These are phyloP conservation scores for Leucophora obtusa DNA, from an alignment of 2,888 invertebrate species.

Conservation along the genomic window DNA sequence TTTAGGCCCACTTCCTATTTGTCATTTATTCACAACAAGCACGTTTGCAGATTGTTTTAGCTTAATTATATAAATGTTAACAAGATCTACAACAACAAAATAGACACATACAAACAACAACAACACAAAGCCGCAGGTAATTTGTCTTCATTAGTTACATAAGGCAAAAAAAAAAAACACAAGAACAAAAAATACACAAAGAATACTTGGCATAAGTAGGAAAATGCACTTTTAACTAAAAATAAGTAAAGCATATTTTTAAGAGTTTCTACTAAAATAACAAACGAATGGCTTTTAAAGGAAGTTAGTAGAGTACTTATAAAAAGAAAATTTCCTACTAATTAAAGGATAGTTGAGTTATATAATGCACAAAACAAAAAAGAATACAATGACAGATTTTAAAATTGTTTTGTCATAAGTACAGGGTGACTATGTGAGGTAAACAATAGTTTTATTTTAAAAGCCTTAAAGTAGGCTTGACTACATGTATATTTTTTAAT, in stretches of 20 bases:
- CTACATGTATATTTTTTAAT: not conserved
- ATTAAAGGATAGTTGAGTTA: conserved; percentile 32
- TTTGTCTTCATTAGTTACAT: conserved; percentile 64
- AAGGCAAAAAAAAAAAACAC: conserved; percentile 42
- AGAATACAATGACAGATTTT: not conserved
- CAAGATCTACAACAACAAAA: conserved; percentile 33
- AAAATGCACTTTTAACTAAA: conserved; percentile 6
- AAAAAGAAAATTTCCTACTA: conserved; percentile 37
- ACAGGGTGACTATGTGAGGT: not conserved
- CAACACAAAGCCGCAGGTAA: conserved; percentile 63
- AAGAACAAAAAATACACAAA: conserved; percentile 22
- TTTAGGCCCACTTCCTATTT: conserved; percentile 59
- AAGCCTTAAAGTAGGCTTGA: conserved; percentile 4
- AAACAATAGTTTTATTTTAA: not conserved
- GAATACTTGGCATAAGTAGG: conserved; percentile 45
- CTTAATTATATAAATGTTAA: conserved; percentile 63
- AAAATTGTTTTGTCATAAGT: not conserved
- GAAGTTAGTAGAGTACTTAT: conserved; percentile 47
- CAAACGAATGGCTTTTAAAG: conserved; percentile 15
- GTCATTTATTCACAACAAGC: conserved; percentile 53
- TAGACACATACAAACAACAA: no score
- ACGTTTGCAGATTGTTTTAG: conserved; percentile 43
- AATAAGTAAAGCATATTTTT: conserved; percentile 35
- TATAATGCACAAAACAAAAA: not conserved
- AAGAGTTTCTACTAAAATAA: conserved; percentile 20